These are phyloP conservation scores for Ageneiosus marmoratus DNA, from an alignment of 2,113 vertebrate genomes.

Conservation along the genomic window DNA sequence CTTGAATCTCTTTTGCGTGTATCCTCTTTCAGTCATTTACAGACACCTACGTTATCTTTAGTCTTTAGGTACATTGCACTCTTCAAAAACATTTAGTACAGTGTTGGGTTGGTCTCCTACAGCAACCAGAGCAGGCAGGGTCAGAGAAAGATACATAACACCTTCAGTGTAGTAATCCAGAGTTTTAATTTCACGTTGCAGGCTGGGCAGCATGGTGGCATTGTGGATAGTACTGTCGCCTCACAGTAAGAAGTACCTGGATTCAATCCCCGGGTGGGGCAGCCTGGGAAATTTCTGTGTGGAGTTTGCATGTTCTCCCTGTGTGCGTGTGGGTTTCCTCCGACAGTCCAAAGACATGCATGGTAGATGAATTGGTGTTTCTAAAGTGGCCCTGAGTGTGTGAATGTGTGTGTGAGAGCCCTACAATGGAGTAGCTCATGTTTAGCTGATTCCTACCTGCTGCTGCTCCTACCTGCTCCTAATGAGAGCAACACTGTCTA, in stretches of 20 bases:
- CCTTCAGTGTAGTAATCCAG: neutral
- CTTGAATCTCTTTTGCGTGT: slow-evolving; percentile 38
- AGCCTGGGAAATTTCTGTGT: no score
- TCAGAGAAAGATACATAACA: slow-evolving; percentile 7
- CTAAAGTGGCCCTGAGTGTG: no score
- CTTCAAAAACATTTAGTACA: slow-evolving; percentile 44
- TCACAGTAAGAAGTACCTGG: no score
- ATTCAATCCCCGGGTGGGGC: no score
- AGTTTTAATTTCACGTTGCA: slow-evolving; percentile 13
- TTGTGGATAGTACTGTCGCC: no score
- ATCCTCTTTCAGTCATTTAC: slow-evolving; percentile 64
- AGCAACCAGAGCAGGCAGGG: slow-evolving; percentile 15
- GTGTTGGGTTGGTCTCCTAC: slow-evolving; percentile 29
- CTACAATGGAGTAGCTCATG: no score
- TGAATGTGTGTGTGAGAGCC: no score
- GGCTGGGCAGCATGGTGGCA: no score
- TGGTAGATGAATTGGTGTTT: no score
- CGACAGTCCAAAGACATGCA: no score
- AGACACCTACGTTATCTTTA: slow-evolving; percentile 43
- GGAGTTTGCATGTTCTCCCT: no score
- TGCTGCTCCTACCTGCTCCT: slow-evolving; percentile 55
- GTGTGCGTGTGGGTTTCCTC: no score
- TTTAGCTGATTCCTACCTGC: slow-evolving; percentile 43
- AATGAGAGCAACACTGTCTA: slow-evolving; percentile 57
- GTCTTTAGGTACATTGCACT: slow-evolving; percentile 32